Base-by-base conservation (phyloP, 2,888 invertebrate species). In the Ametastegia equiseti region DNA sequence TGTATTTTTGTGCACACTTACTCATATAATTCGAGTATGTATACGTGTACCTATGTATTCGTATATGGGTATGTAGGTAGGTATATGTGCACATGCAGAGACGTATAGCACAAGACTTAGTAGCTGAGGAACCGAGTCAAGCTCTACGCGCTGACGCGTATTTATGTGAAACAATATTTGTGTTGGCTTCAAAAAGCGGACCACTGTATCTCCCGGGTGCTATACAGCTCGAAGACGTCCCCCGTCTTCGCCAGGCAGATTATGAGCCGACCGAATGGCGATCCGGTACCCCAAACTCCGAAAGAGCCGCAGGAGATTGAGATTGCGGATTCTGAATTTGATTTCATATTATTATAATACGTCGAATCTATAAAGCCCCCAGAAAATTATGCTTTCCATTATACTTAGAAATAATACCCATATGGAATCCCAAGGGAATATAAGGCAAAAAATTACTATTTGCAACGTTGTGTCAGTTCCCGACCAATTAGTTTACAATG, bases 151-250 rank as follows among this genome's bases (percentile, higher is more conserved):
- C 85, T 83, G 83, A 85, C 86, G 83, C 84, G 84, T 87, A 87
- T 88, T 85, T 87, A 87, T 85, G 85, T 85, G 84, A 85, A 85
- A 89, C 83, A 88, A 88, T 88, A 88, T 89, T 88, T 88, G 87
- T 87, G 84, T 86, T 88, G 87, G 87, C 87, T 88, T 87, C 84
- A 86, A 88, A 87, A 87, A 86, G 85, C 84, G 83, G 83, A 82
- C 83, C 83, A 81, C 83, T 82, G 63, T 57, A 67, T 77, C 80
- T 83, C 83, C 81, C 80, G 54, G 81, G 77, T 54, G 47, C 67
- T 67, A 63, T 71, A 83, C 81, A 82, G 77, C 82, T 83, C 83
- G 81, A 81, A 82, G 86, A 88, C 87, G 84, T 83, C 82, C 83
- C 86, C 88, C 86, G 85, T 88, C 88, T 84, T 85, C 88, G 82